Evolutionary conservation across 2,113 vertebrate species (phyloP).

Genomic region (Saccopteryx leptura): DNA sequence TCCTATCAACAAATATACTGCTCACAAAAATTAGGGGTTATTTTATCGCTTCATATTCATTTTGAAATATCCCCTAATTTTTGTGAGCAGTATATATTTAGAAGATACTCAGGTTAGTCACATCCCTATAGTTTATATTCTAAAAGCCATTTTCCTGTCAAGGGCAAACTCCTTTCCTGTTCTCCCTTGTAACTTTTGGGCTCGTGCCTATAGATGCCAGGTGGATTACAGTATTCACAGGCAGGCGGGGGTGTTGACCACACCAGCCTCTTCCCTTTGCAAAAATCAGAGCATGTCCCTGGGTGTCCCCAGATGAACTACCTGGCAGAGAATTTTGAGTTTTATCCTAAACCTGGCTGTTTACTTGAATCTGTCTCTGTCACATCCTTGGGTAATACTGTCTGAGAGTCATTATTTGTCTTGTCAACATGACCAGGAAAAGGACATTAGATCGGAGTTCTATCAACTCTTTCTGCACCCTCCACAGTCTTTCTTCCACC

Average conservation of each 20-base stretch:
- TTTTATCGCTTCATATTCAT: no score
- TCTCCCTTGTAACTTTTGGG: not conserved
- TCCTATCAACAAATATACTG: not conserved
- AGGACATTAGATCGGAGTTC: constrained; percentile 10
- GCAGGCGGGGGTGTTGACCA: not conserved
- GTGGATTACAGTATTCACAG: not conserved
- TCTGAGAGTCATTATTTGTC: constrained; percentile 72
- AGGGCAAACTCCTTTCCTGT: not conserved
- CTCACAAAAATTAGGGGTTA: no score
- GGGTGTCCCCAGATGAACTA: not conserved
- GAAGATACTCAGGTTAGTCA: not conserved
- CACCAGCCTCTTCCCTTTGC: not conserved
- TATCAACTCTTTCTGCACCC: not conserved
- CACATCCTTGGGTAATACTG: not conserved
- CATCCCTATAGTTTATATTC: constrained; percentile 39
- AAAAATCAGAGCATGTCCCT: not conserved
- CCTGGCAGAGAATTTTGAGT: not conserved
- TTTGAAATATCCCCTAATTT: no score
- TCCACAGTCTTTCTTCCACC: not conserved
- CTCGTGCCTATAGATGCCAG: not conserved
- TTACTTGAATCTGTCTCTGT: constrained; percentile 51
- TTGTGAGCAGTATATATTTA: not conserved
- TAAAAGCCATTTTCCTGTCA: constrained; percentile 3
- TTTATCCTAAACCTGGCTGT: constrained; percentile 16
- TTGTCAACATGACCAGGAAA: constrained; percentile 56